Percentiles rank a stretch among this genome's conserved stretches.
phyloP scores from a whole-genome alignment of 1,140 invertebrate species.

The Drosophila prosaltans region DNA sequence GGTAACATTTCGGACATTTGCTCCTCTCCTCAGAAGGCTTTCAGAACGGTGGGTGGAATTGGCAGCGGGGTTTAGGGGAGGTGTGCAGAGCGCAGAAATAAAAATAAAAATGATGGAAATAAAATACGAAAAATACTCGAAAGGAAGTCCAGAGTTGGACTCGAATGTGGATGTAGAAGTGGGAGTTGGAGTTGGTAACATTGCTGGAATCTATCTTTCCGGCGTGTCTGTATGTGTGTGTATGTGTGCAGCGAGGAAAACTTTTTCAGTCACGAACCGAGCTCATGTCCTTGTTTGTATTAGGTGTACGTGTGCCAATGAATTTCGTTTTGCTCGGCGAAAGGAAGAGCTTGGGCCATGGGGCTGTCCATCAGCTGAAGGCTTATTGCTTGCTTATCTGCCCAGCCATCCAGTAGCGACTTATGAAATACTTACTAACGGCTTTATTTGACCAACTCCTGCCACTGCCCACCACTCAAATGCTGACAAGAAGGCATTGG shows the following conservation, averaged over 20 bases:
- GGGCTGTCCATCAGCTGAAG: slow-evolving; percentile 71
- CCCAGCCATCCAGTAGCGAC: slow-evolving; percentile 42
- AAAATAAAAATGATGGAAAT: slow-evolving; percentile 80
- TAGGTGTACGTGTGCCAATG: slow-evolving; percentile 79
- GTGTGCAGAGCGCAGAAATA: slow-evolving; percentile 32
- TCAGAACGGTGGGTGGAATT: not conserved
- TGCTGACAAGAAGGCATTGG: slow-evolving; percentile 38
- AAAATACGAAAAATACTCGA: slow-evolving; percentile 70
- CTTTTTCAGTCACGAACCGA: slow-evolving; percentile 75
- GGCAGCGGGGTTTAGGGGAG: slow-evolving; percentile 33
- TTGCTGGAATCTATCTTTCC: slow-evolving; percentile 30
- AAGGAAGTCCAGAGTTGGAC: slow-evolving; percentile 25
- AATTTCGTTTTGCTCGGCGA: slow-evolving; percentile 36
- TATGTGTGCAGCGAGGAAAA: slow-evolving; percentile 49
- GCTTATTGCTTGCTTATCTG: slow-evolving; percentile 74
- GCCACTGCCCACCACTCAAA: slow-evolving; percentile 44
- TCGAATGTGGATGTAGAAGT: not conserved
- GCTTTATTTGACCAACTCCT: slow-evolving; percentile 75
- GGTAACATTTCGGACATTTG: slow-evolving; percentile 65
- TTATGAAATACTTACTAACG: slow-evolving; percentile 81
- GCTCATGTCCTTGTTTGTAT: slow-evolving; percentile 82
- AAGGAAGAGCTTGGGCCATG: slow-evolving; percentile 17
- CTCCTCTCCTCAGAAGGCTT: slow-evolving; percentile 23
- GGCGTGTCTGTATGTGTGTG: slow-evolving; percentile 1
- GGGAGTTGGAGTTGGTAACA: slow-evolving; percentile 21